Percentiles rank a stretch among this genome's conserved stretches.
These are phyloP conservation scores for Delia radicum DNA, from an alignment of 1,140 invertebrate genomes.

Conservation along the genomic window DNA sequence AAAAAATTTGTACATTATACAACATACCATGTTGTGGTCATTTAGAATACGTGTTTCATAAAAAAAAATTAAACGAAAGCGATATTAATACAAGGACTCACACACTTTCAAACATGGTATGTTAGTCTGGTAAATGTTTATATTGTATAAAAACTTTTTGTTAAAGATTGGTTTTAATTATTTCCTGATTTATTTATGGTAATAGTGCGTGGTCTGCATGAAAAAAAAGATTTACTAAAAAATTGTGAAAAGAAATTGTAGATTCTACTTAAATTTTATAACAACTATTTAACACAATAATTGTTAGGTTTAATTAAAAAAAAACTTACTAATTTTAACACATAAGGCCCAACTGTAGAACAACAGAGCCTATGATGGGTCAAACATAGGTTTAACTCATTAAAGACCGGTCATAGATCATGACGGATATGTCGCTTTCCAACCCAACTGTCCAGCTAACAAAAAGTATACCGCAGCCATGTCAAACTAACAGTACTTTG, in stretches of 20 bases:
- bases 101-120: not conserved
- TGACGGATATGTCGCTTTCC: too few relatives aligned
- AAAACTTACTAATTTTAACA: not conserved
- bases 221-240: not conserved
- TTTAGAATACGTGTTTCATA: slow-evolving; percentile 6
- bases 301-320: too few relatives aligned
- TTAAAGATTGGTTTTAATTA: slow-evolving; percentile 21
- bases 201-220: slow-evolving; percentile 16
- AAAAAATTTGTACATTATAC: not conserved
- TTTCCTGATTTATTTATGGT: slow-evolving; percentile 24
- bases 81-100: not conserved
- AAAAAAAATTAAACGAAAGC: not conserved
- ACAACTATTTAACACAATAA: too few relatives aligned
- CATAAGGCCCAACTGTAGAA: too few relatives aligned
- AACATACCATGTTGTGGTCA: not conserved
- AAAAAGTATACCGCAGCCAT: too few relatives aligned
- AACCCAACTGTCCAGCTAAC: too few relatives aligned
- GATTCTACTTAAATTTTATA: too few relatives aligned
- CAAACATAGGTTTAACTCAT: too few relatives aligned
- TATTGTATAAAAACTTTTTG: not conserved
- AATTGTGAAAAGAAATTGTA: not conserved
- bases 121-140: not conserved
- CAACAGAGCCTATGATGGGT: too few relatives aligned
- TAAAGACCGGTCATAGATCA: too few relatives aligned
- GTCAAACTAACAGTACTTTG: too few relatives aligned